phyloP scores from a whole-genome alignment of 2,797 vertebrate species.

The Capromys pilorides region DNA sequence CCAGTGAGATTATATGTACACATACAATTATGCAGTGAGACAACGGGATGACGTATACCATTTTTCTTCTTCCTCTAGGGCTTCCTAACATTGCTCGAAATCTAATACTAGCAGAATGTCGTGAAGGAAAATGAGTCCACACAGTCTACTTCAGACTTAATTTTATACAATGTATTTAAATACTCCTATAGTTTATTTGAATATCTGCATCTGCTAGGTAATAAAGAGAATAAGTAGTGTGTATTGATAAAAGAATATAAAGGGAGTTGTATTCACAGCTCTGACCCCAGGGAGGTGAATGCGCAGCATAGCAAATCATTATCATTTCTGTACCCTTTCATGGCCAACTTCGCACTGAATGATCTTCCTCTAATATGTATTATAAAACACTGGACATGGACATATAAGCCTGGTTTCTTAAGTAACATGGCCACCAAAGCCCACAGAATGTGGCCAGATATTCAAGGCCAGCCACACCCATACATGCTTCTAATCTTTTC shows the following conservation, averaged over 20 bases:
- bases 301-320: slow-evolving; percentile 21
- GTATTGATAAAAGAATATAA: slow-evolving; percentile 19
- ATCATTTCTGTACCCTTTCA: neutral
- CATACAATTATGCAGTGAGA: slow-evolving; percentile 58
- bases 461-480: neutral
- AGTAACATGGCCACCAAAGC: neutral
- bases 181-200: slow-evolving; percentile 60
- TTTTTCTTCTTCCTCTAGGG: slow-evolving; percentile 66
- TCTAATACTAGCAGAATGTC: slow-evolving; percentile 67
- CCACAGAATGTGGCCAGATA: neutral
- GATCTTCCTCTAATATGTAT: neutral
- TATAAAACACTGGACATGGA: neutral
- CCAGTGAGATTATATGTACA: slow-evolving; percentile 64
- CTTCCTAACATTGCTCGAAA: slow-evolving; percentile 62
- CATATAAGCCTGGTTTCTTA: slow-evolving; percentile 5
- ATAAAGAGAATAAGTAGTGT: slow-evolving; percentile 58
- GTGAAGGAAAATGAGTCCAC: slow-evolving; percentile 65
- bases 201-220: slow-evolving; percentile 55
- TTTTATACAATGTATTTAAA: slow-evolving; percentile 70
- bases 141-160: slow-evolving; percentile 70
- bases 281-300: neutral
- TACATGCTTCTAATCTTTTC: neutral
- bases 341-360: neutral
- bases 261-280: neutral
- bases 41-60: slow-evolving; percentile 63